These are phyloP conservation scores for Aspidoscelis tigris DNA, from an alignment of 2,113 vertebrate species.

Conservation along the genomic window DNA sequence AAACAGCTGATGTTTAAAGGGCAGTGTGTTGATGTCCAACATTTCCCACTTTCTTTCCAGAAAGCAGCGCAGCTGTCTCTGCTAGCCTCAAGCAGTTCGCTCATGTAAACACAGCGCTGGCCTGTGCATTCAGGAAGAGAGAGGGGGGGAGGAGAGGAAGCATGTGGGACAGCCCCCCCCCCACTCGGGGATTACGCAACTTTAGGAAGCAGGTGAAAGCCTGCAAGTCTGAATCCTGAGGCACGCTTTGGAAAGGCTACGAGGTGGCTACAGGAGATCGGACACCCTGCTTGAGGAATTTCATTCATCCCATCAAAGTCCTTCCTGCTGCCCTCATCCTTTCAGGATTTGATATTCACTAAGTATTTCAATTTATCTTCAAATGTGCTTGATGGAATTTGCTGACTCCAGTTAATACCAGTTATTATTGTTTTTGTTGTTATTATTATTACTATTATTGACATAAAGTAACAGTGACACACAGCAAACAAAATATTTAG, in stretches of 20 bases:
- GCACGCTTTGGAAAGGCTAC: not conserved
- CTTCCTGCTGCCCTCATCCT: not conserved
- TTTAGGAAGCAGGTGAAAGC: not conserved
- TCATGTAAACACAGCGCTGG: not conserved
- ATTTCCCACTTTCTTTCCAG: not conserved
- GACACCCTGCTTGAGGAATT: too few species aligned
- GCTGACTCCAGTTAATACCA: too few species aligned
- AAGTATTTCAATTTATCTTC: too few species aligned
- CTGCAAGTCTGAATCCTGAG: not conserved
- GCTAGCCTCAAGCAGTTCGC: not conserved
- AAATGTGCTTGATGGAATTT: too few species aligned
- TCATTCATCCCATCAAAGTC: not conserved
- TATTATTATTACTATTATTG: too few species aligned
- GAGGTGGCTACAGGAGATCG: too few species aligned
- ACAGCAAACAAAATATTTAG: too few species aligned
- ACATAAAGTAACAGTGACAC: too few species aligned
- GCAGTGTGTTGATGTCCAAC: conserved; percentile 20
- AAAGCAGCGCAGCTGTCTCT: conserved; percentile 10
- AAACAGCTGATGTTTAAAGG: conserved; percentile 31
- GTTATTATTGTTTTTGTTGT: too few species aligned
- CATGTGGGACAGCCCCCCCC: not conserved
- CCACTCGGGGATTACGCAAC: not conserved
- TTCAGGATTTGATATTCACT: too few species aligned
- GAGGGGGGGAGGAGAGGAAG: too few species aligned
- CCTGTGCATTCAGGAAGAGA: not conserved